phyloP scores from a whole-genome alignment of 2,113 vertebrate species.

The Catagonus wagneri region DNA sequence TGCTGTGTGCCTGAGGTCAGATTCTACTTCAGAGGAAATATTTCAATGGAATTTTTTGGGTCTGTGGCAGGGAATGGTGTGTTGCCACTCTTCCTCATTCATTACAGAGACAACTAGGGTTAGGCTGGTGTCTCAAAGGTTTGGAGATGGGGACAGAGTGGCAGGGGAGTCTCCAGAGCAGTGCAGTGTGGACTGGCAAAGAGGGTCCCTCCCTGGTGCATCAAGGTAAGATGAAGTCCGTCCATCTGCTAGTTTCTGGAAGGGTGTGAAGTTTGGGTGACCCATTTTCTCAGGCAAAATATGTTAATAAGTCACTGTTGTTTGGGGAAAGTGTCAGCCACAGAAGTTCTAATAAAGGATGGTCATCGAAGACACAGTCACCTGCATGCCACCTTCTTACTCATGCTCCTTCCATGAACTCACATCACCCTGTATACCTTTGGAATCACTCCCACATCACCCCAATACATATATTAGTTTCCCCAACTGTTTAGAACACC shows the following conservation, averaged over 20 bases:
- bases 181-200: neutral
- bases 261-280: neutral
- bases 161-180: neutral
- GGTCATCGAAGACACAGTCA: neutral
- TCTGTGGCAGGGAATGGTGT: neutral
- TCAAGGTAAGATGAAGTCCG: neutral
- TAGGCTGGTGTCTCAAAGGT: neutral
- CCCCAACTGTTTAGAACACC: neutral
- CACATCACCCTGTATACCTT: neutral
- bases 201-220: neutral
- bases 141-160: neutral
- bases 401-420: neutral
- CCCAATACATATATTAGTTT: neutral
- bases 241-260: neutral
- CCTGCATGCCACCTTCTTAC: neutral
- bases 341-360: neutral
- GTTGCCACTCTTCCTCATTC: constrained; percentile 53
- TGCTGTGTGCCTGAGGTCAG: constrained; percentile 40
- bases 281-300: constrained; percentile 26
- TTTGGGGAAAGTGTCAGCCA: neutral
- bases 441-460: neutral
- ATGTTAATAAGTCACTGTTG: neutral
- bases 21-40: constrained; percentile 54
- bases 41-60: constrained; percentile 44
- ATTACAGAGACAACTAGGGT: neutral